Percentiles rank a stretch among this genome's conserved stretches.
These are phyloP conservation scores for Ectemnius cavifrons DNA, from an alignment of 2,888 invertebrate genomes.

Conservation along the genomic window DNA sequence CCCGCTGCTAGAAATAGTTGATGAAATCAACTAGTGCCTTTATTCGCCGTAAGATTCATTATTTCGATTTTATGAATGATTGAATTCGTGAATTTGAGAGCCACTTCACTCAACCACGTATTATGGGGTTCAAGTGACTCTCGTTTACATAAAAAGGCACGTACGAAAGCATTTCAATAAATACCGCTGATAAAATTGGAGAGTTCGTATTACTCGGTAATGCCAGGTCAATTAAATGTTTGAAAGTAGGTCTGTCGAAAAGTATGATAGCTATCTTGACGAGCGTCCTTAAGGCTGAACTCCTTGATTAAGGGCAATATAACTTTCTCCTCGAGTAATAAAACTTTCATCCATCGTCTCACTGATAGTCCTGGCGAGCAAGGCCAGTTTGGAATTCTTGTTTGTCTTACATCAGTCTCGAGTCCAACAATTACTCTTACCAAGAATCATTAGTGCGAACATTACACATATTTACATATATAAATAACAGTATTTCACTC, in stretches of 20 bases:
- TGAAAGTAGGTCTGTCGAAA: neutral
- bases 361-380: no score
- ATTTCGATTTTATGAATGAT: no score
- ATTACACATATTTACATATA: no score
- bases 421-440: no score
- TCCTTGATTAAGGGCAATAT: slow-evolving; percentile 11
- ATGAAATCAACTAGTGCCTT: slow-evolving; percentile 49
- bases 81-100: no score
- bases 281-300: slow-evolving; percentile 8
- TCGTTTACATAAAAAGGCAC: neutral
- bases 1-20: slow-evolving; percentile 26
- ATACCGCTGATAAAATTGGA: neutral
- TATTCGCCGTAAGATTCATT: slow-evolving; percentile 18
- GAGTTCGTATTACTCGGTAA: neutral
- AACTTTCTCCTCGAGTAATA: slow-evolving; percentile 38
- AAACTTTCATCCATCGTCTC: slow-evolving; percentile 20
- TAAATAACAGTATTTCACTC: no score
- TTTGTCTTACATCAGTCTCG: no score
- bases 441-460: no score
- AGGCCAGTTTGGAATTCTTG: no score
- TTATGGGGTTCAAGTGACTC: no score
- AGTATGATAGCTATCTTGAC: neutral
- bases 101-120: no score
- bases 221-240: slow-evolving; percentile 10
- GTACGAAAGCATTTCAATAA: neutral